Conservation (phyloP, 2,113 vertebrate species). For the Apodemus speciosus region DNA sequence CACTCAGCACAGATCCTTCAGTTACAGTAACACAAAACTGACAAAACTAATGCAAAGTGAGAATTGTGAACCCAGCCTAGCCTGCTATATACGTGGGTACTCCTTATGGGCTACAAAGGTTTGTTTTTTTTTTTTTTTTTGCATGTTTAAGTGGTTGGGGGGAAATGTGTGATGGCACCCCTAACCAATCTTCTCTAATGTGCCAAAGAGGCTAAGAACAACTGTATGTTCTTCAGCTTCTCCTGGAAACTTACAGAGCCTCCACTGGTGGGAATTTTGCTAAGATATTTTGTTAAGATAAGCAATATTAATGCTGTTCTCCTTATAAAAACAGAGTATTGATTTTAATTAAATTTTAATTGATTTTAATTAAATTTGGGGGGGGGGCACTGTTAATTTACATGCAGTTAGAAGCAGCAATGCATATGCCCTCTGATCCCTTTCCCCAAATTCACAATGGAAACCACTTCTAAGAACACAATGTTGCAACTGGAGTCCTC, state of each 20-base stretch:
- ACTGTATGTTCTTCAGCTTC: not conserved
- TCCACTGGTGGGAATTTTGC: not conserved
- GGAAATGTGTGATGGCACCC: not conserved
- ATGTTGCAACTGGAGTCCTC: not conserved
- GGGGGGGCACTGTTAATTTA: not conserved
- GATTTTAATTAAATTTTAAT: not conserved
- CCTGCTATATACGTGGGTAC: not conserved
- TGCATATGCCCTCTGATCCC: not conserved
- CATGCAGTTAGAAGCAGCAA: not conserved
- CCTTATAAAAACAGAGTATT: not conserved
- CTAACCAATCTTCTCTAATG: not conserved
- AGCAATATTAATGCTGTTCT: not conserved
- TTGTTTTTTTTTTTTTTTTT: too few relatives aligned
- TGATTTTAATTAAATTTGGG: not conserved
- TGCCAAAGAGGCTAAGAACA: not conserved
- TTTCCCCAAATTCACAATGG: not conserved
- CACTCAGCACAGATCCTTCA: not conserved
- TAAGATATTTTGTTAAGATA: slow-evolving; percentile 23
- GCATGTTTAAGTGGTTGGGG: not conserved
- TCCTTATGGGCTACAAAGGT: not conserved
- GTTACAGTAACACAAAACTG: not conserved
- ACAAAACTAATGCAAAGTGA: not conserved
- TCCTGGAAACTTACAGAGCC: not conserved
- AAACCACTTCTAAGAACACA: not conserved
- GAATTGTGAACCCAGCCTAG: not conserved